A percentile compares a stretch with the other conserved stretches of the same genome.
phyloP scores from a whole-genome alignment of 2,113 vertebrate genomes.

The Gavialis gangeticus region DNA sequence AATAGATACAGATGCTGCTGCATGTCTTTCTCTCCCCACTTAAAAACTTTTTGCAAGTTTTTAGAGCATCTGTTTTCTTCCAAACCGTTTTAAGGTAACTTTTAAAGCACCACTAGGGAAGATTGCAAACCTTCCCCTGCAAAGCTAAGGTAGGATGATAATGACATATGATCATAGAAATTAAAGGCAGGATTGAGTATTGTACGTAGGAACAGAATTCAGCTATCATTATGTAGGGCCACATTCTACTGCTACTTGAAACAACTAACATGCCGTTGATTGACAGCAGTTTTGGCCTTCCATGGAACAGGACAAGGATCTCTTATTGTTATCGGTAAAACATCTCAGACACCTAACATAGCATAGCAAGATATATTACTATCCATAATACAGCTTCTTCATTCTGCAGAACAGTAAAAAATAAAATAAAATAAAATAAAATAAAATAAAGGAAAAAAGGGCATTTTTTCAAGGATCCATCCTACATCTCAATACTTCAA shows the following conservation, averaged over 20 bases:
- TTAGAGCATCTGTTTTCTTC: background rate
- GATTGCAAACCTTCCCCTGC: background rate
- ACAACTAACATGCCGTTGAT: background rate
- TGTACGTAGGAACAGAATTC: background rate
- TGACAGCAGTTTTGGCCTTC: too few species aligned
- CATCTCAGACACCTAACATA: background rate
- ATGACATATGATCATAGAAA: background rate
- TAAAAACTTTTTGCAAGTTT: background rate
- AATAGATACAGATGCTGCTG: accelerated
- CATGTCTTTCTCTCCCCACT: background rate
- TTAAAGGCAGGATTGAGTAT: background rate
- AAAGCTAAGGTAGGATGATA: background rate
- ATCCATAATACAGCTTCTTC: background rate
- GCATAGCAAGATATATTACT: background rate
- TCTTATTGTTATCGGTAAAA: too few species aligned
- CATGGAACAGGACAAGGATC: too few species aligned
- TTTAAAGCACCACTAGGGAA: background rate
- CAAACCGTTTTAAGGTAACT: background rate
- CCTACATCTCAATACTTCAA: background rate
- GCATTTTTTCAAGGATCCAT: background rate
- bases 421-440: too few species aligned
- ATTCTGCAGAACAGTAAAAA: background rate
- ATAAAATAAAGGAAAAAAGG: background rate
- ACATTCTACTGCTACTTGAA: too few species aligned
- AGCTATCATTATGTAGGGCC: too few species aligned